phyloP scores from a whole-genome alignment of 2,113 vertebrate species.

The Prunella himalayana region DNA sequence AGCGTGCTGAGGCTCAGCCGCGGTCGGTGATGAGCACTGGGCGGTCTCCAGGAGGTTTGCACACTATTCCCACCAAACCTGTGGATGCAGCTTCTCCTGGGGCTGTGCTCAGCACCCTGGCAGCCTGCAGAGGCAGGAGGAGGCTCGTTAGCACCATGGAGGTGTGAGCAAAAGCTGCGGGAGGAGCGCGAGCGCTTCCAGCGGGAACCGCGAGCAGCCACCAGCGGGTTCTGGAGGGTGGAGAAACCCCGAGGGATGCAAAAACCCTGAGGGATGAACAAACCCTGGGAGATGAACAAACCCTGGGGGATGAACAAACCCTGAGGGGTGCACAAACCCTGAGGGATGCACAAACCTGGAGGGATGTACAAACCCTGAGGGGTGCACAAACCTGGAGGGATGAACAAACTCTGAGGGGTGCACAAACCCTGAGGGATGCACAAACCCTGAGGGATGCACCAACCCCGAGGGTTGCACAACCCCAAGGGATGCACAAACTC shows the following conservation, averaged over 20 bases:
- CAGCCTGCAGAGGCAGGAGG: neutral
- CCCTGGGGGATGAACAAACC: too few species aligned
- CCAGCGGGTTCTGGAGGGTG: neutral
- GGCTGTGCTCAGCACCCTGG: neutral
- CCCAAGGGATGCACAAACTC: too few species aligned
- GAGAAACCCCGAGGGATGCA: neutral
- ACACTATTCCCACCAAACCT: accelerated
- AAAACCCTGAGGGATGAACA: neutral
- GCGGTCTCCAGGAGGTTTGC: neutral
- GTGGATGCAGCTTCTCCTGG: accelerated
- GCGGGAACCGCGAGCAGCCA: neutral
- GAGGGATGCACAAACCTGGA: too few species aligned
- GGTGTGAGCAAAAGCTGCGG: neutral
- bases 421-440: too few species aligned
- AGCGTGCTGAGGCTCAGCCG: accelerated
- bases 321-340: too few species aligned
- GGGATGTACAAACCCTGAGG: too few species aligned
- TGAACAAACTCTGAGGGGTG: too few species aligned
- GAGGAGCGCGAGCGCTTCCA: neutral
- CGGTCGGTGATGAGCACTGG: accelerated
- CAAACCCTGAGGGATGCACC: too few species aligned
- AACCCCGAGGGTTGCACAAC: too few species aligned
- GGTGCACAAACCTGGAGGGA: neutral
- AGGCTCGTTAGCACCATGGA: neutral
- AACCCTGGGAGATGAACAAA: too few species aligned